Percentiles rank a stretch among this genome's conserved stretches.
These are phyloP conservation scores for Brachylomia viminalis DNA, from an alignment of 2,888 invertebrate species.

Conservation along the genomic window DNA sequence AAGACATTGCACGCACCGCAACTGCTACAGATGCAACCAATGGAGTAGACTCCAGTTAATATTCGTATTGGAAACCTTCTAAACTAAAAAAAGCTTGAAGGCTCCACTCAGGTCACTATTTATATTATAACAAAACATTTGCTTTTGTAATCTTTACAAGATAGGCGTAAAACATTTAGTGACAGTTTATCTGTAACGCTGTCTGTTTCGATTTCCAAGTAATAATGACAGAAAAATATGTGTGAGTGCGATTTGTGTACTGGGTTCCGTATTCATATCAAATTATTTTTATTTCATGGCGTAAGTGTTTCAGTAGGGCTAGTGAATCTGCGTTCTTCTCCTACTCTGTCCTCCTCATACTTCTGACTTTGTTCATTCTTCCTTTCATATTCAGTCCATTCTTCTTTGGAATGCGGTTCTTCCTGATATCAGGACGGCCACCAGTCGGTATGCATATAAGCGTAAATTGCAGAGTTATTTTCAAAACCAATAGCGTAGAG, in stretches of 20 bases:
- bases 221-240: slow-evolving; percentile 13
- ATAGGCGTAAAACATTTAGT: slow-evolving; percentile 54
- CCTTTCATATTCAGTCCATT: too few relatives aligned
- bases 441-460: too few relatives aligned
- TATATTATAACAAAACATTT: neutral
- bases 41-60: neutral
- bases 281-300: neutral
- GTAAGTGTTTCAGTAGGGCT: too few relatives aligned
- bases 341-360: too few relatives aligned
- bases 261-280: slow-evolving; percentile 36
- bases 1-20: neutral
- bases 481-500: too few relatives aligned
- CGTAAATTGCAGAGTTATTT: too few relatives aligned
- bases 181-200: slow-evolving; percentile 47
- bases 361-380: too few relatives aligned
- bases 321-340: too few relatives aligned
- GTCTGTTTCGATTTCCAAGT: slow-evolving; percentile 56
- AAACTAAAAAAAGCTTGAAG: neutral
- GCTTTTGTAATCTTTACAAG: slow-evolving; percentile 22
- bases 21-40: neutral
- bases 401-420: too few relatives aligned
- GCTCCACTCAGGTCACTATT: neutral
- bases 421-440: too few relatives aligned
- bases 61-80: neutral
- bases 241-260: neutral